These are phyloP conservation scores for Mythimna ferrago DNA, from an alignment of 2,888 invertebrate species.

Conservation along the genomic window DNA sequence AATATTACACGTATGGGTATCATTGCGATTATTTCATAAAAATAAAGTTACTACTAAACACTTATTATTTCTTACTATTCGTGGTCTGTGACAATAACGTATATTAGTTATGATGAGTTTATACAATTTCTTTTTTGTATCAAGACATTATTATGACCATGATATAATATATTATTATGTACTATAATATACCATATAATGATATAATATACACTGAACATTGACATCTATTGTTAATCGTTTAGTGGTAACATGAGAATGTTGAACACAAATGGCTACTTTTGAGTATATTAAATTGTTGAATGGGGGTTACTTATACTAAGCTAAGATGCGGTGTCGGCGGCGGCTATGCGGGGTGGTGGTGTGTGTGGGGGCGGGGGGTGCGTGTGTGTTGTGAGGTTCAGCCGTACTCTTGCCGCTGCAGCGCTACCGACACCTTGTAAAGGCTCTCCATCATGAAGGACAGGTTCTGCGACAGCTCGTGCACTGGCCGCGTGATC, in stretches of 20 bases:
- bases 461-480: constrained; percentile 86
- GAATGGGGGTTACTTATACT: constrained; percentile 2
- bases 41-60: constrained; percentile 6
- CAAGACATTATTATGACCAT: not conserved
- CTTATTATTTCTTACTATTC: constrained; percentile 4
- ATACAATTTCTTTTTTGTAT: not conserved
- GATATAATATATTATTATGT: not conserved
- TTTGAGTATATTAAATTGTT: constrained; percentile 5
- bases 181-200: too few species aligned
- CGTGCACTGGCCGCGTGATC: constrained; percentile 86
- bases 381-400: not conserved
- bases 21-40: constrained; percentile 21
- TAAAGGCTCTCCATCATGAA: constrained; percentile 89
- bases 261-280: constrained; percentile 37
- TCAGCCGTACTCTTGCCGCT: constrained; percentile 81
- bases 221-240: constrained; percentile 22
- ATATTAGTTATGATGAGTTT: not conserved
- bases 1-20: constrained; percentile 26
- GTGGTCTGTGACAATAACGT: constrained; percentile 6
- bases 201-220: not conserved
- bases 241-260: constrained; percentile 36
- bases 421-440: constrained; percentile 86
- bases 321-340: not conserved
- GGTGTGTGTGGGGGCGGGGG: not conserved
- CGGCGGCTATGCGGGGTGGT: constrained; percentile 26